phyloP scores from a whole-genome alignment of 64 coral and sea anemone species.

The Montipora capricornis region DNA sequence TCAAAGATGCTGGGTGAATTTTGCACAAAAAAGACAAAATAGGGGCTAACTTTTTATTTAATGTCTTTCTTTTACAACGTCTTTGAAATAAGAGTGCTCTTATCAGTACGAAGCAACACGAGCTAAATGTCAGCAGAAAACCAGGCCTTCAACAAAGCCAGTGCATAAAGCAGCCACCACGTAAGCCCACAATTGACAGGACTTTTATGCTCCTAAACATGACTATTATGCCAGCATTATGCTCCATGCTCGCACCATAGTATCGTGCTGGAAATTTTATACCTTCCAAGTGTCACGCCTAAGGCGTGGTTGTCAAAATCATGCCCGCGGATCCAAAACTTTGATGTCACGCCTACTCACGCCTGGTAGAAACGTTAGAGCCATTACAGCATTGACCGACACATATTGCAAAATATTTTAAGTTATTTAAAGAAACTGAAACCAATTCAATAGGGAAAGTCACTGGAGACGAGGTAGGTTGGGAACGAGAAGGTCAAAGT shows the following conservation, averaged over 20 bases:
- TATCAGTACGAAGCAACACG: neutral
- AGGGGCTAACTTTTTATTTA: slow-evolving; percentile 43
- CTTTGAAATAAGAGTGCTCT: slow-evolving; percentile 14
- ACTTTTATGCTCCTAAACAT: neutral
- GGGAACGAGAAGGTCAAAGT: too few relatives aligned
- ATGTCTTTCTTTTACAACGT: neutral
- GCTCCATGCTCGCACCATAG: neutral
- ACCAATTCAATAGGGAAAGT: too few relatives aligned
- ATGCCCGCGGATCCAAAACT: too few relatives aligned
- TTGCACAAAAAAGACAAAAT: slow-evolving; percentile 23
- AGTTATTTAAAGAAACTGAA: too few relatives aligned
- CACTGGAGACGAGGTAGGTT: too few relatives aligned
- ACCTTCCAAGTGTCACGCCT: too few relatives aligned
- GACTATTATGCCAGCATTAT: neutral
- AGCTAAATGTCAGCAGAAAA: slow-evolving; percentile 4
- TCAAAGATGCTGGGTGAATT: slow-evolving; percentile 61
- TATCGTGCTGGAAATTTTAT: neutral
- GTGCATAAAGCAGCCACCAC: neutral
- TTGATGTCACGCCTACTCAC: too few relatives aligned
- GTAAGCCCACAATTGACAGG: neutral
- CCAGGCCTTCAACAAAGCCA: slow-evolving; percentile 12
- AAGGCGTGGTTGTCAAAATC: too few relatives aligned
- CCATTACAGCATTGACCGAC: too few relatives aligned
- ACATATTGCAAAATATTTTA: too few relatives aligned
- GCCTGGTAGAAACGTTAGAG: too few relatives aligned